Evolutionary conservation across 1,140 invertebrate genomes (phyloP), one percentile per base, ranked within the genome.

Genomic region (Scaptodrosophila lebanonensis): DNA sequence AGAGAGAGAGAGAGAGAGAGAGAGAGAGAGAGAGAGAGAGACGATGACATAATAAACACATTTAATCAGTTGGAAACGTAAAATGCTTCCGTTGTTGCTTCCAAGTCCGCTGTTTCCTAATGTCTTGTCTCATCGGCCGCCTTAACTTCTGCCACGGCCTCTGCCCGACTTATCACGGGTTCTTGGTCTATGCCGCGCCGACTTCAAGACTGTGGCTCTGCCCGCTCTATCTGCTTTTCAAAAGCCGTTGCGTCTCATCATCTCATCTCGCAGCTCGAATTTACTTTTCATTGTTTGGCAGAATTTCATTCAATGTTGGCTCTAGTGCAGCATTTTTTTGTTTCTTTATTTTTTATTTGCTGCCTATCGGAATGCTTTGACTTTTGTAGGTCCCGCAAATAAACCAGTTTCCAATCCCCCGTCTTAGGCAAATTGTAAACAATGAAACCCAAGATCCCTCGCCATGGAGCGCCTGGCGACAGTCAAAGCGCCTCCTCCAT

Each of bases 1-100:
- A n/a, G n/a, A n/a, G n/a, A n/a, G n/a, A n/a, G 25, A 30, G n/a
- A 29, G 42, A 4, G 13, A 3, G 16, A 32, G 20, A 53, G 5
- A 11, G 17, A 44, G 17, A 17, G 30, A 47, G 27, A 17, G 18
- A 48, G 54, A 44, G 36, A 35, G 9, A 49, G 39, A 60, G 52
- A 45, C 42, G 42, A 50, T 68, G 70, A 65, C 54, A 68, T 64
- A 75, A 75, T 75, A 75, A 75, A 75, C 60, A 75, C 69, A 75
- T 75, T 75, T 75, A 75, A 75, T 75, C 71, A 75, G 72, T 66
- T 62, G 56, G 22, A 50, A 49, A 49, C 30, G 22, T 25, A 25
- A 25, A 25, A 25, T 8, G 53, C 38, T 48, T 42, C 47, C 53
- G 49, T 40, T 32, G 11, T 29, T 35, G 48, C 17, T 29, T 44